phyloP scores from a whole-genome alignment of 2,888 invertebrate genomes.

The Sacculina carcini region DNA sequence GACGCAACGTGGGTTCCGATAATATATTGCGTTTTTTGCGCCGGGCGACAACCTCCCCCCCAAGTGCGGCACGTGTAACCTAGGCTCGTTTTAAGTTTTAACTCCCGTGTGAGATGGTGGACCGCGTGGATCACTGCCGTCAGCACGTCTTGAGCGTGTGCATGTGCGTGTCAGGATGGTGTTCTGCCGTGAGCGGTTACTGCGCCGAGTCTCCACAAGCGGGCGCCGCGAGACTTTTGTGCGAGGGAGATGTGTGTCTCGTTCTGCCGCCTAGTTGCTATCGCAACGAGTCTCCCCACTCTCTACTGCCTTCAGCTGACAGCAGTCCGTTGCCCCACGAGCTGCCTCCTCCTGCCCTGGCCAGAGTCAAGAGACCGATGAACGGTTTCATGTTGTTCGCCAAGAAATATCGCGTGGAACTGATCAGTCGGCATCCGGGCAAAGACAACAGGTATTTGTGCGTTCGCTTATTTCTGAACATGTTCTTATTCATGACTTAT shows the following conservation, averaged over 20 bases:
- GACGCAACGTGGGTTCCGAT: too few relatives aligned
- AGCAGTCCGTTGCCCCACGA: neutral
- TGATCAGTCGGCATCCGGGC: slow-evolving; percentile 25
- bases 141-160: slow-evolving; percentile 5
- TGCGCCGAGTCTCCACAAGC: neutral
- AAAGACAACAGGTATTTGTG: slow-evolving; percentile 25
- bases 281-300: slow-evolving; percentile 11
- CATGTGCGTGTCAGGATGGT: too few relatives aligned
- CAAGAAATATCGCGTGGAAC: slow-evolving; percentile 22
- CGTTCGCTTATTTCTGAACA: neutral
- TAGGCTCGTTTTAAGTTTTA: neutral
- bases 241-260: too few relatives aligned
- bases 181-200: neutral
- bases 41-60: too few relatives aligned
- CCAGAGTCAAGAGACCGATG: slow-evolving; percentile 25
- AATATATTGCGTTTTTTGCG: too few relatives aligned
- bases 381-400: slow-evolving; percentile 28
- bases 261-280: neutral
- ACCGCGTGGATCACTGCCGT: slow-evolving; percentile 1
- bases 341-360: neutral
- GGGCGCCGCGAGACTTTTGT: neutral
- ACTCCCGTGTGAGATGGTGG: neutral
- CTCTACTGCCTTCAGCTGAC: neutral
- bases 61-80: too few relatives aligned
- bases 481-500: neutral